phyloP scores from a whole-genome alignment of 1,140 invertebrate species.

The Megathymus violae region DNA sequence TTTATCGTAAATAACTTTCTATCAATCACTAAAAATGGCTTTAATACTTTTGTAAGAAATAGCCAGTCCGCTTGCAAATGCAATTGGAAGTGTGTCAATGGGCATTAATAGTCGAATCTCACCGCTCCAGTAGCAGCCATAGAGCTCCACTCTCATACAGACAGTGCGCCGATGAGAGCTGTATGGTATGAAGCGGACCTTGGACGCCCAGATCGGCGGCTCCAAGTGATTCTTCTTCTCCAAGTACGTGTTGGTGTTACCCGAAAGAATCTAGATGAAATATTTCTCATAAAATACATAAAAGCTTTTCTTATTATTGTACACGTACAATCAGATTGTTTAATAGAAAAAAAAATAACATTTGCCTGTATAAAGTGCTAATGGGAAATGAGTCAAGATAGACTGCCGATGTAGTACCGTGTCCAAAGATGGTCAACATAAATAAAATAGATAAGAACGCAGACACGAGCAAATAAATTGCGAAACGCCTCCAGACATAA shows the following conservation, averaged over 20 bases:
- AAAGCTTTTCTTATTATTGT: no score
- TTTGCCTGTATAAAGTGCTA: no score
- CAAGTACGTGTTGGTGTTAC: conserved; percentile 93
- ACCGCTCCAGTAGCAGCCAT: conserved; percentile 91
- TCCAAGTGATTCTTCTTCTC: conserved; percentile 90
- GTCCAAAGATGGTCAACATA: conserved; percentile 6
- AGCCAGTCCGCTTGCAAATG: no score
- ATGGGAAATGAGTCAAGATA: no score
- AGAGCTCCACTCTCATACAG: conserved; percentile 93
- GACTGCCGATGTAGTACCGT: no score
- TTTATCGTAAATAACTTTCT: no score
- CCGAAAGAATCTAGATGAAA: conserved; percentile 88
- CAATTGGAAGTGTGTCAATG: not conserved
- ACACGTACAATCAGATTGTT: no score
- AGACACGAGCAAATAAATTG: conserved; percentile 27
- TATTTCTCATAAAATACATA: conserved; percentile 19
- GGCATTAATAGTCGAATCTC: conserved; percentile 32
- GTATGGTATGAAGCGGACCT: conserved; percentile 92
- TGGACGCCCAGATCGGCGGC: conserved; percentile 90
- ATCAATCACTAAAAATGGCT: no score
- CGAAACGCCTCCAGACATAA: conserved; percentile 26
- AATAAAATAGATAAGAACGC: conserved; percentile 27
- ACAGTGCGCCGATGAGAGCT: conserved; percentile 92
- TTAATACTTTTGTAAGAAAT: no score
- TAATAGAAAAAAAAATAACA: no score